Base-by-base conservation (phyloP, 2,113 vertebrate species). In the Tupaia chinensis region DNA sequence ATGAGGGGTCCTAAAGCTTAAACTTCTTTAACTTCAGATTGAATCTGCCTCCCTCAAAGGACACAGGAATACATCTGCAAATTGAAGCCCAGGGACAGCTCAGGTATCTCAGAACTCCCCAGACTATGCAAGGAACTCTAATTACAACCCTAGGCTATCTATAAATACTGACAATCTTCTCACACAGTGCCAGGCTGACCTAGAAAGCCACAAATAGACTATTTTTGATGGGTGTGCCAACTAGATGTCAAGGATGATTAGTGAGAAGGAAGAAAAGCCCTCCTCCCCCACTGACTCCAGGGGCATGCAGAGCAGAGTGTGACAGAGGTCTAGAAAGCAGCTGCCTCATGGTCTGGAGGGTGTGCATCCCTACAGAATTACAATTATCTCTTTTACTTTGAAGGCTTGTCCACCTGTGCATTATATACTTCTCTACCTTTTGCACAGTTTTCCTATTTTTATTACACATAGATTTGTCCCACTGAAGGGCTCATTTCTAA, bases 221-320 rank as follows among this genome's bases (percentile, higher is more conserved):
- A 6, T 92, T 16, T 84, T 78, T 69, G 86, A 96, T 94, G 80
- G 95, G 90, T 84, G 79, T 91, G 56, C 95, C 97, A 97, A 96
- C 88, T 89, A 74, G 66, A 92, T 95, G 96, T 96, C 97, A 95
- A 89, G 89, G 87, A 97, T 95, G 94, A 97, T 97, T 97, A 97
- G 96, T 97, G 97, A 93, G 90, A 89, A 91, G 72, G 74, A 80
- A 74, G 95, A 83, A 56, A 93, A 85, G 61, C 34, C 54, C 34
- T 44, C 19, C 34, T 94, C 65, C 85, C 84, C 74, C 73, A 83
- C 66, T 29, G 92, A 96, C 88, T 80, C 96, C 32, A 44, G 93
- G 85, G 88, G 19, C 89, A 63, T 4, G 65, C 53, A 78, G 91
- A 87, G 93, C 56, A 66, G 83, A 95, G 79, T 93, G 76, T 94